These are phyloP conservation scores for Ophraella communa DNA, from an alignment of 2,888 invertebrate genomes.

Conservation along the genomic window DNA sequence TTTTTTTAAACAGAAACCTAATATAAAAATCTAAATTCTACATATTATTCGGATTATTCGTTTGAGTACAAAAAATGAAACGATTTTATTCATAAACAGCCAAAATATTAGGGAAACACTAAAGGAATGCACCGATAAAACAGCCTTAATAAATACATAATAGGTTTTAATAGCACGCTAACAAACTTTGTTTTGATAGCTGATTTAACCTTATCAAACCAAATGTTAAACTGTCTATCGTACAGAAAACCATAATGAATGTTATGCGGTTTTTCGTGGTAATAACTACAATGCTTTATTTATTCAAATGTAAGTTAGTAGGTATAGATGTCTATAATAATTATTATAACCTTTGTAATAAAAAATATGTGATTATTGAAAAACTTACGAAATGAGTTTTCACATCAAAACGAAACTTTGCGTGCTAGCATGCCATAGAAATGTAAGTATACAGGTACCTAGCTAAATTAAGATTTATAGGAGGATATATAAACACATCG, in stretches of 20 bases:
- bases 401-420: background rate
- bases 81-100: no score
- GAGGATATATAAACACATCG: no score
- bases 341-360: background rate
- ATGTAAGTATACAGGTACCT: no score
- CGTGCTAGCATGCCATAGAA: background rate
- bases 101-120: background rate
- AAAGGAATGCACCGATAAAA: background rate
- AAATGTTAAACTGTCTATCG: constrained; percentile 23
- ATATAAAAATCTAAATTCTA: no score
- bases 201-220: constrained; percentile 23
- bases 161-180: background rate
- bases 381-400: background rate
- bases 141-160: background rate
- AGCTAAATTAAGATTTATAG: no score
- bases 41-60: no score
- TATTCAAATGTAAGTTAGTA: constrained; percentile 16
- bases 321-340: constrained; percentile 1
- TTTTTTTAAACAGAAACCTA: no score
- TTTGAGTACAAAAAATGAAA: no score
- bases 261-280: constrained; percentile 9
- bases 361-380: constrained; percentile 3
- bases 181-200: background rate
- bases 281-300: constrained; percentile 5
- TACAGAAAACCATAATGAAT: constrained; percentile 5